Percentiles rank a stretch among this genome's conserved stretches.
phyloP scores from a whole-genome alignment of 2,113 vertebrate genomes.

The Felis chaus region DNA sequence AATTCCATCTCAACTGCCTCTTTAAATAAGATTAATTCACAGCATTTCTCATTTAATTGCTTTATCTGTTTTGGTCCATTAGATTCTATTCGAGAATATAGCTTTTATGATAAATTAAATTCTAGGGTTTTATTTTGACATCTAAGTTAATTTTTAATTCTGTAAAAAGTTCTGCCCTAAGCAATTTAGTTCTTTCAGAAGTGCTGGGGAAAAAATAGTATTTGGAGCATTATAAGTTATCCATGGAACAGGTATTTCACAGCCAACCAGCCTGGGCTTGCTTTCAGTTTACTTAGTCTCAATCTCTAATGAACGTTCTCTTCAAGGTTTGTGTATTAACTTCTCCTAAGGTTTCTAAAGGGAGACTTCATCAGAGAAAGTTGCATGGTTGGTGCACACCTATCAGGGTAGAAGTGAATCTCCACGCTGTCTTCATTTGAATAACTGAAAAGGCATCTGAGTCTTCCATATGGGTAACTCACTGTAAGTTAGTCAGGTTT shows the following conservation, averaged over 20 bases:
- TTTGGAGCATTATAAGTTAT: constrained; percentile 52
- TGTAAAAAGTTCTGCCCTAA: constrained; percentile 61
- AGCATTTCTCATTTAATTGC: constrained; percentile 78
- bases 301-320: not conserved
- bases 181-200: constrained; percentile 68
- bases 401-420: not conserved
- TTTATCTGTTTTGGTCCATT: constrained; percentile 83
- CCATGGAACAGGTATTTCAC: constrained; percentile 1
- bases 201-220: not conserved
- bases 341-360: not conserved
- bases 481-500: not conserved
- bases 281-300: not conserved
- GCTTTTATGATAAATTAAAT: constrained; percentile 82
- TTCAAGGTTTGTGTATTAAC: not conserved
- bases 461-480: not conserved
- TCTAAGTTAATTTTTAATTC: constrained; percentile 81
- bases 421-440: not conserved
- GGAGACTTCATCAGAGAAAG: not conserved
- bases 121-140: constrained; percentile 77
- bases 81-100: constrained; percentile 75
- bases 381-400: not conserved
- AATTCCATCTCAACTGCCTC: constrained; percentile 72
- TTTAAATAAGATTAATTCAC: constrained; percentile 82
- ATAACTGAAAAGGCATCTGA: not conserved
- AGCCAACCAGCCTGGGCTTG: not conserved